Base-by-base conservation (phyloP, 1,140 invertebrate species). In the Drosophila busckii region DNA sequence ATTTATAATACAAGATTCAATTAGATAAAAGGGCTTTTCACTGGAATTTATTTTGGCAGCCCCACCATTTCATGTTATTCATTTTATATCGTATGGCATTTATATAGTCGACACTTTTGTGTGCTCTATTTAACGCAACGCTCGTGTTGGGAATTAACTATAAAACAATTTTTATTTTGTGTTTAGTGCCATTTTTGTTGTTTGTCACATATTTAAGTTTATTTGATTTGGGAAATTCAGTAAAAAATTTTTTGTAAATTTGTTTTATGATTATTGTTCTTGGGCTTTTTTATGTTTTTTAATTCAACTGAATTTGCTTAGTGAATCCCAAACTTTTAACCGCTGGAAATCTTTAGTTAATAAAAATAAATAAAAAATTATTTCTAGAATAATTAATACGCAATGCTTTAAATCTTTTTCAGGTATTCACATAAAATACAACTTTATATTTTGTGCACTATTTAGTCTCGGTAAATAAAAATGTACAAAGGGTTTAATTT, bases 71-170 rank as follows among this genome's bases (percentile, higher is more conserved):
- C 15, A 29, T 19, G 12, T 19, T 40, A 53, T 60, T 60, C 19
- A 35, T 38, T 20, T 29, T 10, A 2, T 23, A 26, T 12, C 15
- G 28, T 37, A 46, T 38, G 19, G 48, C 16, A 44, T 29, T 59
- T 53, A 44, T 22, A 31, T 34, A 17, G 17, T 42, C 8, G 20
- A 13, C 48, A 32, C 28, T 23, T 31, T 22, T 2, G 6, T 37
- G 9, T 45, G 22, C 20, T 60, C 56, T 40, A 54, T 34, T 60
- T 46, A 61, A 70, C 53, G 29, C 37, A 50, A 34, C 32, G 29
- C 66, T 61, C 67, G 70, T 76, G 70, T 34, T 54, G 40, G 34
- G 25, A 44, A 66, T 76, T 41, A 70, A 58, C 48, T 29, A 22
- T 53, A 40, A 50, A 35, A 37, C 54, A 22, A 46, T 29, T 68